Percentiles rank a stretch among this genome's conserved stretches.
Evolutionary conservation across 2,888 invertebrate species (phyloP).

Genomic region (Pollenia angustigena): DNA sequence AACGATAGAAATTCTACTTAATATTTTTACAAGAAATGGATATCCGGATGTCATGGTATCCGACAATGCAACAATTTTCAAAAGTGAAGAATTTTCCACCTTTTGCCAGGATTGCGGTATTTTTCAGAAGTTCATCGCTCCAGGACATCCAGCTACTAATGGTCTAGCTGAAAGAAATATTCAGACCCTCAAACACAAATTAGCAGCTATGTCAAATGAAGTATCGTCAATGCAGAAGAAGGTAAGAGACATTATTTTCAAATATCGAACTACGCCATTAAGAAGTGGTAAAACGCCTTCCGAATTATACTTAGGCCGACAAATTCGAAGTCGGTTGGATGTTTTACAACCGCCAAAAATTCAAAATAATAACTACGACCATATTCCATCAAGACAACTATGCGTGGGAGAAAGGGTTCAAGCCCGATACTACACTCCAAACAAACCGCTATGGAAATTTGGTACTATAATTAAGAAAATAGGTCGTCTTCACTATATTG

Average conservation of each 20-base stretch:
- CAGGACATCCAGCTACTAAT: conserved; percentile 22
- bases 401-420: conserved; percentile 32
- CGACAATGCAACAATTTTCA: conserved; percentile 42
- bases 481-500: conserved; percentile 38
- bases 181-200: conserved; percentile 26
- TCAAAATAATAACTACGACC: not conserved
- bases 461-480: conserved; percentile 47
- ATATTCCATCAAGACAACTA: conserved; percentile 21
- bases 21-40: conserved; percentile 17
- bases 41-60: not conserved
- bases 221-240: not conserved
- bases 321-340: conserved; percentile 17
- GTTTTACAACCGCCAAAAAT: conserved; percentile 11
- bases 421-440: conserved; percentile 41
- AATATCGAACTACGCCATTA: conserved; percentile 5
- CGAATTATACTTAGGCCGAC: not conserved
- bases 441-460: conserved; percentile 40
- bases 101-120: conserved; percentile 58
- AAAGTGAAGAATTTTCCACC: conserved; percentile 58
- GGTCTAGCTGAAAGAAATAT: conserved; percentile 28
- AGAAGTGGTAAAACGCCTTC: conserved; percentile 13
- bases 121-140: conserved; percentile 65
- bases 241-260: conserved; percentile 27
- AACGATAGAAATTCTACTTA: conserved; percentile 24
- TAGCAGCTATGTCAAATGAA: conserved; percentile 12